Percentiles rank a stretch among this genome's conserved stretches.
Evolutionary conservation across 2,113 vertebrate genomes (phyloP).

Genomic region (Onychorhynchus coronatus): DNA sequence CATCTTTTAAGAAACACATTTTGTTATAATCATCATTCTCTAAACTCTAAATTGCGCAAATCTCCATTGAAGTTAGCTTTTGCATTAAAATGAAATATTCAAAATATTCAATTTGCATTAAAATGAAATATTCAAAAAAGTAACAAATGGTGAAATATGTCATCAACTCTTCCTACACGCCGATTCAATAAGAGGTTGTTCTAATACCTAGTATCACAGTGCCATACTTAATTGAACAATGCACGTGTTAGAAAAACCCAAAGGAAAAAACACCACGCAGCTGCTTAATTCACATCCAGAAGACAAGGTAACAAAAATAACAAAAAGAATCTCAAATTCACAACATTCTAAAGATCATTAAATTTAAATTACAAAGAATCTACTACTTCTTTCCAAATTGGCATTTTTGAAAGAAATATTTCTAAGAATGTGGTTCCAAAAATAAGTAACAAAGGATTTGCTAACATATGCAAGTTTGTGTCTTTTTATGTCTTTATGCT

Average conservation of each 20-base stretch:
- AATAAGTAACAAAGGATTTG: background rate
- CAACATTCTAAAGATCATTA: background rate
- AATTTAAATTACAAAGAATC: constrained; percentile 22
- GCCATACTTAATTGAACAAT: background rate
- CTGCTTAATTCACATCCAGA: background rate
- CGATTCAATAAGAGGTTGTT: background rate
- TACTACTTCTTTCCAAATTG: background rate
- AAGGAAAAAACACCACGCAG: background rate
- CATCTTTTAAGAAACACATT: background rate
- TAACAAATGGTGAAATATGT: background rate
- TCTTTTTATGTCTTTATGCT: background rate
- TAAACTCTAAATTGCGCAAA: background rate
- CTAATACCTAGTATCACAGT: background rate
- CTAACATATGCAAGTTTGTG: background rate
- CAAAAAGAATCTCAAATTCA: background rate
- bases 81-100: background rate
- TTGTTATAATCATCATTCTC: background rate
- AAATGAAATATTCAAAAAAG: background rate
- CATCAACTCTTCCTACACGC: background rate
- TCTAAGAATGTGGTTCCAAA: background rate
- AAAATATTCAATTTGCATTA: too few relatives aligned
- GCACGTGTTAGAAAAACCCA: background rate
- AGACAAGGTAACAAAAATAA: background rate
- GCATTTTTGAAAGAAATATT: background rate
- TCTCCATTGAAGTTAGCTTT: background rate